phyloP scores from a whole-genome alignment of 2,797 vertebrate species.

The Tarsius wallacei region DNA sequence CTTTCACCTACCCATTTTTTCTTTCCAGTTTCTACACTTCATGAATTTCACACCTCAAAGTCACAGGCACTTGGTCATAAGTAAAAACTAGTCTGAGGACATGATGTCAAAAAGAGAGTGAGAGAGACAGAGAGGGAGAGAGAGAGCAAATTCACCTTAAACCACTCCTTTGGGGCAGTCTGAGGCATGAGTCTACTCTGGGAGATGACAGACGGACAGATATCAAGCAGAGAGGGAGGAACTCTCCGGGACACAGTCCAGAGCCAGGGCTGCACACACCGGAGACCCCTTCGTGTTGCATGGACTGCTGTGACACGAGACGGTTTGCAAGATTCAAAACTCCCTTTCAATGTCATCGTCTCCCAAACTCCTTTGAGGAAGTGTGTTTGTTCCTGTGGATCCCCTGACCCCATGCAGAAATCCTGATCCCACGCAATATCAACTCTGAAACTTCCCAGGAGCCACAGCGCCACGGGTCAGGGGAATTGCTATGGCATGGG shows the following conservation, averaged over 20 bases:
- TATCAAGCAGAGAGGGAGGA: neutral
- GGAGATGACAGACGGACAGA: neutral
- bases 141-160: neutral
- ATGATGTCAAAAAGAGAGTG: neutral
- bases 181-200: neutral
- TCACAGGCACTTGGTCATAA: neutral
- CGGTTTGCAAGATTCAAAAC: neutral
- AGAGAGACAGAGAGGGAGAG: neutral
- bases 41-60: conserved; percentile 28
- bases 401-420: too few species aligned
- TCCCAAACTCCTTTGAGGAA: conserved; percentile 17
- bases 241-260: too few species aligned
- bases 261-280: neutral
- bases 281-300: neutral
- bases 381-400: neutral
- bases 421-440: neutral
- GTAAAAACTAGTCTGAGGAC: neutral
- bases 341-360: neutral
- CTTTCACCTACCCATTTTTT: conserved; percentile 19
- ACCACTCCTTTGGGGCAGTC: neutral
- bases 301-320: neutral
- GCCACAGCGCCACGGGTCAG: neutral
- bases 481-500: neutral
- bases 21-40: conserved; percentile 29
- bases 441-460: neutral